phyloP scores from a whole-genome alignment of 53 echinoderm and acorn worm genomes.

The Stichopus horrens region DNA sequence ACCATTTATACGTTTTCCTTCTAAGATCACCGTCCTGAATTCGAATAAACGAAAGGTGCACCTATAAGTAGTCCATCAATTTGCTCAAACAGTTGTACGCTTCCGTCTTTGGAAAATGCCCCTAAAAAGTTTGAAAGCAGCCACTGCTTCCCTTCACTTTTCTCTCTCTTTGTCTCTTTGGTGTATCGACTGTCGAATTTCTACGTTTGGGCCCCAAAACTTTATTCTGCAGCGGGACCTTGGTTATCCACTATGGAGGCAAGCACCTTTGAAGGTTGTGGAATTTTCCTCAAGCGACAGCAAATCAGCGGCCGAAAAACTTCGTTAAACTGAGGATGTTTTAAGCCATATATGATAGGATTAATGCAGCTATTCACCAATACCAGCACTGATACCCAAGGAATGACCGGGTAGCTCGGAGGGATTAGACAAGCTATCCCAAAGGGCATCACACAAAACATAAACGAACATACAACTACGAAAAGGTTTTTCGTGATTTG shows the following conservation, averaged over 20 bases:
- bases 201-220: too few species aligned
- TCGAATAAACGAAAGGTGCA: too few species aligned
- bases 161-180: too few species aligned
- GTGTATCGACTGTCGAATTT: too few species aligned
- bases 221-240: neutral
- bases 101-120: too few species aligned
- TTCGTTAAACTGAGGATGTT: conserved; percentile 28
- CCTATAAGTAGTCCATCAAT: too few species aligned
- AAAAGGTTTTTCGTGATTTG: conserved; percentile 32
- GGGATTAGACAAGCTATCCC: conserved; percentile 27
- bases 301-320: conserved; percentile 6
- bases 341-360: conserved; percentile 27
- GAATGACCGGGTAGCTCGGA: conserved; percentile 10
- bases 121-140: too few species aligned
- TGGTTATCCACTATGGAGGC: neutral
- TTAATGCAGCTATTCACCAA: conserved; percentile 23
- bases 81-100: too few species aligned
- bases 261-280: conserved; percentile 24
- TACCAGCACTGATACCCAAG: conserved; percentile 23
- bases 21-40: too few species aligned
- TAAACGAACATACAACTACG: neutral
- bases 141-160: too few species aligned
- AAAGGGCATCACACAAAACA: conserved; percentile 25
- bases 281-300: conserved; percentile 5
- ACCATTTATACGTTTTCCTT: too few species aligned